Percentiles rank a stretch among this genome's conserved stretches.
phyloP scores from a whole-genome alignment of 1,140 invertebrate species.

The Ceratoteleas bidentatus region DNA sequence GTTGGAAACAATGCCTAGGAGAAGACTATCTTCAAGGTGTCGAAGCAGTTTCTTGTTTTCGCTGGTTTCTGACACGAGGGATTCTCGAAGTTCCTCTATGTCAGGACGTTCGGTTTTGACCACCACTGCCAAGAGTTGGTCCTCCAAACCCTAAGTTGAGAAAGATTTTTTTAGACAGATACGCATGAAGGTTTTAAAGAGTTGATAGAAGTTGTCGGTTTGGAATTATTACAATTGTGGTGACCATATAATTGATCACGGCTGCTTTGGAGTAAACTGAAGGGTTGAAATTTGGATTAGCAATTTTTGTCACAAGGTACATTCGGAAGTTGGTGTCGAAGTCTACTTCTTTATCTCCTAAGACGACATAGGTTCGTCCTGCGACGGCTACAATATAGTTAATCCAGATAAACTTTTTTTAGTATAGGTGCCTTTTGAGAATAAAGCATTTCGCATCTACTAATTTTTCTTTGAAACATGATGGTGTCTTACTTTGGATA shows the following conservation, averaged over 20 bases:
- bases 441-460: too few relatives aligned
- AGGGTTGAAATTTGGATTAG: constrained; percentile 92
- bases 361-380: constrained; percentile 89
- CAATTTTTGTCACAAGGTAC: constrained; percentile 93
- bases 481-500: constrained; percentile 85
- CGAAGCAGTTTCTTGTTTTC: constrained; percentile 91
- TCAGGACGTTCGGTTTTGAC: constrained; percentile 91
- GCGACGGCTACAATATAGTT: constrained; percentile 81
- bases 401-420: neutral
- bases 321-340: constrained; percentile 92
- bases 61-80: constrained; percentile 91
- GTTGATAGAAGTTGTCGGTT: neutral
- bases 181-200: constrained; percentile 3
- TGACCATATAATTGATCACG: constrained; percentile 96
- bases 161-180: constrained; percentile 4
- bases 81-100: constrained; percentile 92
- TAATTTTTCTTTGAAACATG: constrained; percentile 62
- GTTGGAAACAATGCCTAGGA: constrained; percentile 90
- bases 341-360: constrained; percentile 94
- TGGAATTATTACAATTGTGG: constrained; percentile 83
- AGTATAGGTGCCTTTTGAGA: too few relatives aligned
- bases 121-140: constrained; percentile 93
- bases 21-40: constrained; percentile 90
- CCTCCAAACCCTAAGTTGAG: constrained; percentile 88
- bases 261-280: constrained; percentile 91